Evolutionary conservation across 2,888 invertebrate species (phyloP).

Genomic region (Itoplectis maculator): DNA sequence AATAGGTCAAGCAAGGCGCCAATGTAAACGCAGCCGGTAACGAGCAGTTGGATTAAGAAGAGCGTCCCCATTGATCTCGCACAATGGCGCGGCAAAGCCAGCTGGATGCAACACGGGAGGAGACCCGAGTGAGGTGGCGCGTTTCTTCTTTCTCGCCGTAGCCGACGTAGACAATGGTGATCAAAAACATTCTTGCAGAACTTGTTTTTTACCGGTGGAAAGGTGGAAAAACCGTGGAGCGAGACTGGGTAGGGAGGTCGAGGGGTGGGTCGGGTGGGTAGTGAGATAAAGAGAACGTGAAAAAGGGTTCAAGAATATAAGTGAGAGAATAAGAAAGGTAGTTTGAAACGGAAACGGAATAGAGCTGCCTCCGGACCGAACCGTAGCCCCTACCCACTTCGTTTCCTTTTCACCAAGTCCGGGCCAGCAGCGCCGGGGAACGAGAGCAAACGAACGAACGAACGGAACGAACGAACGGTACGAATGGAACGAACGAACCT

Average conservation of each 20-base stretch:
- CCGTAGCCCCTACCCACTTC: conserved; percentile 5
- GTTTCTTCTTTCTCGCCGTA: conserved; percentile 35
- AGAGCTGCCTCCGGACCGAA: conserved; percentile 28
- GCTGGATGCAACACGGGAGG: conserved; percentile 52
- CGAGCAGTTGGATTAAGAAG: conserved; percentile 75
- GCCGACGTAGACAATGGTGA: conserved; percentile 58
- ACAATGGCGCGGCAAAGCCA: conserved; percentile 71
- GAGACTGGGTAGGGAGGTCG: not conserved
- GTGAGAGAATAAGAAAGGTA: conserved; percentile 40
- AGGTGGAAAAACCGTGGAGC: not conserved
- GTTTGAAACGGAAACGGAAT: conserved; percentile 50
- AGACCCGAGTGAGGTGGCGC: conserved; percentile 19
- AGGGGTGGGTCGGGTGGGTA: not conserved
- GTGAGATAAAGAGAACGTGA: conserved; percentile 20
- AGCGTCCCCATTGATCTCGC: conserved; percentile 69
- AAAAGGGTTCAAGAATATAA: conserved; percentile 36
- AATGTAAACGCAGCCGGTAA: conserved; percentile 75
- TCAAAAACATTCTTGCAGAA: conserved; percentile 59
- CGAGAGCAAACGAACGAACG: conserved; percentile 51
- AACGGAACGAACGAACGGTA: too few species aligned
- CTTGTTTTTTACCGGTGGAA: conserved; percentile 53
- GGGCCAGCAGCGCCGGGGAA: conserved; percentile 25
- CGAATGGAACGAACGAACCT: too few species aligned
- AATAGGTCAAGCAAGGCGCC: conserved; percentile 72
- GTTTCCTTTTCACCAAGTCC: conserved; percentile 46